A percentile compares a stretch with the other conserved stretches of the same genome.
Evolutionary conservation across 2,797 vertebrate species (phyloP).

Genomic region (Esox lucius): DNA sequence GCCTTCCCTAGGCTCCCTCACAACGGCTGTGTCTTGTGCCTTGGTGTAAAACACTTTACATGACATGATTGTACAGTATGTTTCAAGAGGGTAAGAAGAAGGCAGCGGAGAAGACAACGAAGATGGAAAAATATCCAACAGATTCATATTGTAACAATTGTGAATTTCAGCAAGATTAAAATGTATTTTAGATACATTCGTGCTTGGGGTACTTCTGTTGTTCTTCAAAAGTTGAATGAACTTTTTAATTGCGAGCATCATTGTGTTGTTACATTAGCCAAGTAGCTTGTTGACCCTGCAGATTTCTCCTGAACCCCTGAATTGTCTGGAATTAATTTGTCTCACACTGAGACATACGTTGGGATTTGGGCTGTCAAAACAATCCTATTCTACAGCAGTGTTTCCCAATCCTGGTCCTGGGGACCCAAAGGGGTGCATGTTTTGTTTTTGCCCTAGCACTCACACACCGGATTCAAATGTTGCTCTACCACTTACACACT

Average conservation of each 20-base stretch:
- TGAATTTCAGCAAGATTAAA: slow-evolving; percentile 89
- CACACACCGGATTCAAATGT: too few relatives aligned
- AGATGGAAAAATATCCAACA: slow-evolving; percentile 58
- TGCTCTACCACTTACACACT: too few relatives aligned
- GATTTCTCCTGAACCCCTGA: background rate
- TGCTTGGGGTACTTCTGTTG: slow-evolving; percentile 79
- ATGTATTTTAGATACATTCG: slow-evolving; percentile 94
- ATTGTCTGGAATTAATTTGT: background rate
- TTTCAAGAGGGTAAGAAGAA: slow-evolving; percentile 66
- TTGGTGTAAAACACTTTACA: slow-evolving; percentile 82
- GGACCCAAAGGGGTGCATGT: too few relatives aligned
- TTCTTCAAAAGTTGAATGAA: slow-evolving; percentile 59
- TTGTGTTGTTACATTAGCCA: background rate
- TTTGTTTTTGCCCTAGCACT: too few relatives aligned
- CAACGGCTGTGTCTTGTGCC: slow-evolving; percentile 81
- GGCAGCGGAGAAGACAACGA: slow-evolving; percentile 25
- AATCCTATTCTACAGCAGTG: background rate
- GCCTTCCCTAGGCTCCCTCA: slow-evolving; percentile 76
- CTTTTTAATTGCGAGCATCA: slow-evolving; percentile 24
- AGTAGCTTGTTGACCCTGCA: background rate
- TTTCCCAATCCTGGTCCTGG: too few relatives aligned
- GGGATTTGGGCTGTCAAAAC: background rate
- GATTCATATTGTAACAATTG: slow-evolving; percentile 82
- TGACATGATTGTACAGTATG: slow-evolving; percentile 84
- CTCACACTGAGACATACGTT: background rate